Evolutionary conservation across 2,888 invertebrate species (phyloP), one percentile per base, ranked within the genome.

Genomic region (Cheilosia pagana): DNA sequence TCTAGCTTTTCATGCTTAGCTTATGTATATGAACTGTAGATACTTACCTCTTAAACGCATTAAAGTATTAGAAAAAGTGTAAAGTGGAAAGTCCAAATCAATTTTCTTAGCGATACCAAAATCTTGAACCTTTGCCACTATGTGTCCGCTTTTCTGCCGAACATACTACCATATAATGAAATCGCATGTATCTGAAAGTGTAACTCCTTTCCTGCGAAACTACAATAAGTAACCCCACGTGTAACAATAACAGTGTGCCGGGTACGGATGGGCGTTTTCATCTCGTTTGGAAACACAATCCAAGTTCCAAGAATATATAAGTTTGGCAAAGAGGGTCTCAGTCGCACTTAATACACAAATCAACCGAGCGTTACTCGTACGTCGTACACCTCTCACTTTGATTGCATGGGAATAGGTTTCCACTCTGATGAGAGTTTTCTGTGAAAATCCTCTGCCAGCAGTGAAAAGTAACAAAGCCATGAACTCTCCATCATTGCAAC

Each of bases 331-430:
- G 60, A 57, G 59, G 31, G 25, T 25, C 52, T 23, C 48, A 12
- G 31, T 50, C 23, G 43, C 31, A 35, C 31, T 10, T 31, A 31
- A 31, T 31, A 1, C 8, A 62, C 28, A 81, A 48, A 68, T 60
- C 52, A 55, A 68, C 65, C 52, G 16, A 81, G 35, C 25, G 55
- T 28, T 45, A 14, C 31, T 60, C n/a, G 53, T n/a, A n/a, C 39
- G 31, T 45, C 67, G 43, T 45, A 67, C 52, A 67, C 45, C 43
- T 79, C 53, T 76, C 71, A 65, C 71, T 67, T 67, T 81, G 77
- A 81, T 77, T 77, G 82, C 72, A 67, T 60, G 72, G 72, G 67
- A 82, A 48, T 67, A 31, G 14, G 71, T 41, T 45, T 53, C 14
- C n/a, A 21, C 45, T 21, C 6, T 43, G 43, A 67, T 25, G 7